Evolutionary conservation across 2,113 vertebrate genomes (phyloP).

Genomic region (Gopherus flavomarginatus): DNA sequence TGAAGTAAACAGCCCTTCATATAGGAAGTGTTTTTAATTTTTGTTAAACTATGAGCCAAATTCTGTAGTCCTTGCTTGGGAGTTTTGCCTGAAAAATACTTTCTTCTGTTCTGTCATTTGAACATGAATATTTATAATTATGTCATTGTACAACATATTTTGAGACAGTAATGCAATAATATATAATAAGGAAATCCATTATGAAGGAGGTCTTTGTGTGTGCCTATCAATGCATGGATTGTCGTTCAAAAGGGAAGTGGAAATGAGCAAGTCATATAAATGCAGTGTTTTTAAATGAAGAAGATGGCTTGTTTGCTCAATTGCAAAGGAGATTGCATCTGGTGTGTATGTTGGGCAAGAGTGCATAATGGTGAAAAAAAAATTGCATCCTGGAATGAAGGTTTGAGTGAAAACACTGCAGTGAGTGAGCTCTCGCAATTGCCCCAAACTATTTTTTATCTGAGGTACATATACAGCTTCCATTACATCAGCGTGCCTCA

Average conservation of each 20-base stretch:
- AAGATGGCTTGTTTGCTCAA: constrained; percentile 29
- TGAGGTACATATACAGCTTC: fast-evolving
- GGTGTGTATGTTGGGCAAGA: not conserved
- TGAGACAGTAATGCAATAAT: not conserved
- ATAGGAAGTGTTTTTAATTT: not conserved
- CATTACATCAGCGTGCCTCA: not conserved
- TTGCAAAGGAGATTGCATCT: not conserved
- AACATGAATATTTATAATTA: constrained; percentile 32
- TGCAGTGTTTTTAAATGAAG: not conserved
- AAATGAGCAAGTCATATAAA: constrained; percentile 57
- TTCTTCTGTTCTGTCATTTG: constrained; percentile 4
- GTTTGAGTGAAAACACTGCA: not conserved
- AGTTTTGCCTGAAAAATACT: not conserved
- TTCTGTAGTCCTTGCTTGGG: not conserved
- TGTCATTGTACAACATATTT: not conserved
- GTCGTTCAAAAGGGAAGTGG: constrained; percentile 65
- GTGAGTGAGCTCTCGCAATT: not conserved
- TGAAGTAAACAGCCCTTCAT: not conserved
- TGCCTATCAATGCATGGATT: not conserved
- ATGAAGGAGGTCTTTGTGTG: constrained; percentile 34
- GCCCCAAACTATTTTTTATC: not conserved
- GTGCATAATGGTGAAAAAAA: not conserved
- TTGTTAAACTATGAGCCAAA: not conserved
- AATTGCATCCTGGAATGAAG: not conserved
- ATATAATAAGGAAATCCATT: constrained; percentile 61